phyloP scores from a whole-genome alignment of 2,797 vertebrate genomes.

The Chelon auratus region DNA sequence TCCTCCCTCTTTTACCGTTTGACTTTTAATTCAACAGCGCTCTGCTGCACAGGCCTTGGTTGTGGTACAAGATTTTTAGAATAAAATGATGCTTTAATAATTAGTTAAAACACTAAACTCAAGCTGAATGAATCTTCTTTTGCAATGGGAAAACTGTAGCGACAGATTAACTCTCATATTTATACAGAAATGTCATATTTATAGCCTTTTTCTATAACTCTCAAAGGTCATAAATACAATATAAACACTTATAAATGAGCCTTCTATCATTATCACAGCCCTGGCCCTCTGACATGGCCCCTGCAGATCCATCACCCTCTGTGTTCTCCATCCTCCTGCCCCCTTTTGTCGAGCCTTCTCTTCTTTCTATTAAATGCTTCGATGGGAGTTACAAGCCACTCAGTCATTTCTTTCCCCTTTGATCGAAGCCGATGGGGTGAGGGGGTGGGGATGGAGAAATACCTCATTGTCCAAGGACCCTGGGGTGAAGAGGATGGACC shows the following conservation, averaged over 20 bases:
- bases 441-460: not conserved
- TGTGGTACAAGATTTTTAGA: too few relatives aligned
- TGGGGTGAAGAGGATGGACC: conserved; percentile 47
- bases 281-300: not conserved
- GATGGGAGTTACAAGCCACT: conserved; percentile 60
- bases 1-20: not conserved
- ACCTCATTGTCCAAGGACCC: conserved; percentile 37
- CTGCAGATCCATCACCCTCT: conserved; percentile 25
- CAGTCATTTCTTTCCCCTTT: conserved; percentile 64
- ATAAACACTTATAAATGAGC: conserved; percentile 4
- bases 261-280: not conserved
- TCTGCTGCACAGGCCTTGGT: not conserved
- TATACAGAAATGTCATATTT: too few relatives aligned
- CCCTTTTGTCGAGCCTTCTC: conserved; percentile 21
- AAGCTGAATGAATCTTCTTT: too few relatives aligned
- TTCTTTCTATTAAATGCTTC: conserved; percentile 63
- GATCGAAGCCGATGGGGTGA: conserved; percentile 43
- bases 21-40: not conserved
- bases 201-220: not conserved
- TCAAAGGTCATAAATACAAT: not conserved
- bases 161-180: not conserved
- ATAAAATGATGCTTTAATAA: too few relatives aligned
- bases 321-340: conserved; percentile 11
- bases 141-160: too few relatives aligned
- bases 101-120: too few relatives aligned